Evolutionary conservation across 1,140 invertebrate species (phyloP), one percentile per base, ranked within the genome.

Genomic region (Sinonovacula constricta): DNA sequence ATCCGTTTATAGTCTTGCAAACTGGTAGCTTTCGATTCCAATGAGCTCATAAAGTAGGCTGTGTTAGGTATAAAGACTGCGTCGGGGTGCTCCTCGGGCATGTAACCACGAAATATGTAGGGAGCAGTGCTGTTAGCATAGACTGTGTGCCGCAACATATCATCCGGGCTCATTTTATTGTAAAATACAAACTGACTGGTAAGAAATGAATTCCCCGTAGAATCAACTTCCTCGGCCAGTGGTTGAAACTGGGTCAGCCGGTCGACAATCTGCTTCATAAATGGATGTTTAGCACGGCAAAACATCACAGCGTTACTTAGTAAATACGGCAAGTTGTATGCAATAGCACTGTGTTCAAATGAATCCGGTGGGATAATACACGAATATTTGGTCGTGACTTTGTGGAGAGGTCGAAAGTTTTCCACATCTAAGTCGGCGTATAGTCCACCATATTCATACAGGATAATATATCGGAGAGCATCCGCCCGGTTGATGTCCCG

Each of bases 391-490:
- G 30, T 49, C 0, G 74, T 63, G 0, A 86, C 18, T 1, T 81
- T 80, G 33, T 83, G 75, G 0, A 88, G 18, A 12, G 85, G 74
- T 26, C 76, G 65, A 7, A 86, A 66, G 54, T 78, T 79, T 60
- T 87, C 83, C 62, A 87, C 78, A 56, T 88, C 87, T 51, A 88
- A 45, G 60, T 88, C 87, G 1, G 79, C 85, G 71, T 88, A 88
- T 1, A 88, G 65, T 24, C 87, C 87, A 14, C 86, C 87, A 70
- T 80, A 85, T 51, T 86, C 83, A 74, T 86, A 82, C 34, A 88
- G 74, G 10, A 88, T 60, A 67, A 88, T 70, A 71, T 88, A 88
- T 53, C 87, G 65, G 14, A 86, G 30, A n/a, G 85, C 84, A 69
- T 86, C 87, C 12, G 88, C 86, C 36, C 83, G 57, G 36, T 81